Conservation (phyloP, 2,797 vertebrate species). For the Onychomys torridus region DNA sequence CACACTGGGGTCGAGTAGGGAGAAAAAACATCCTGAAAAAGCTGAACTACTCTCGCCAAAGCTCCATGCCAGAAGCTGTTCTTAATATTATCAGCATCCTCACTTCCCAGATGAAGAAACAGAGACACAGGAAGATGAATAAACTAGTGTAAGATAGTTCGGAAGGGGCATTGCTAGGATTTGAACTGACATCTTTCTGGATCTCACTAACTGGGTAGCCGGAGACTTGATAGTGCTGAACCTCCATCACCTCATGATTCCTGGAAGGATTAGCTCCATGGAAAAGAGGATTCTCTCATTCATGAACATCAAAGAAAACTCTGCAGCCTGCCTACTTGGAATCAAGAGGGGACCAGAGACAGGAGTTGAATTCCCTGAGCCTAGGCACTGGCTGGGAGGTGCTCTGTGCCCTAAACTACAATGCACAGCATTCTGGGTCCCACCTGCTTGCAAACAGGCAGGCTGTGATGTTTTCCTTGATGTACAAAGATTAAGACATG, state of each 20-base stretch:
- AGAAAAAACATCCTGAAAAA: not conserved
- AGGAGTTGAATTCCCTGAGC: not conserved
- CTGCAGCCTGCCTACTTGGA: not conserved
- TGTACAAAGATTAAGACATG: not conserved
- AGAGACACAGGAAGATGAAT: not conserved
- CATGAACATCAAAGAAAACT: not conserved
- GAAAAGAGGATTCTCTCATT: not conserved
- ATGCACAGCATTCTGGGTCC: not conserved
- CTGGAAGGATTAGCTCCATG: not conserved
- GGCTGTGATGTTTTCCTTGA: not conserved
- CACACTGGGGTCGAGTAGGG: not conserved
- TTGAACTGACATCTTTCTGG: not conserved
- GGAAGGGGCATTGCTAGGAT: not conserved
- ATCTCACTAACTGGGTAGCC: not conserved
- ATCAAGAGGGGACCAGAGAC: not conserved
- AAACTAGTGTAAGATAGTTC: not conserved
- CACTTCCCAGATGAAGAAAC: slow-evolving; percentile 13
- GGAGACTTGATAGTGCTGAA: not conserved
- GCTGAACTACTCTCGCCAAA: not conserved
- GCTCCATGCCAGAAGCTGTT: not conserved
- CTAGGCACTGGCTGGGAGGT: not conserved
- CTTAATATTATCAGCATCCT: not conserved
- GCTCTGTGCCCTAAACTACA: not conserved
- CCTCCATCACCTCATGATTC: not conserved
- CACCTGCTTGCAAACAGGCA: not conserved